These are phyloP conservation scores for Belgica antarctica DNA, from an alignment of 2,888 invertebrate species.

Conservation along the genomic window DNA sequence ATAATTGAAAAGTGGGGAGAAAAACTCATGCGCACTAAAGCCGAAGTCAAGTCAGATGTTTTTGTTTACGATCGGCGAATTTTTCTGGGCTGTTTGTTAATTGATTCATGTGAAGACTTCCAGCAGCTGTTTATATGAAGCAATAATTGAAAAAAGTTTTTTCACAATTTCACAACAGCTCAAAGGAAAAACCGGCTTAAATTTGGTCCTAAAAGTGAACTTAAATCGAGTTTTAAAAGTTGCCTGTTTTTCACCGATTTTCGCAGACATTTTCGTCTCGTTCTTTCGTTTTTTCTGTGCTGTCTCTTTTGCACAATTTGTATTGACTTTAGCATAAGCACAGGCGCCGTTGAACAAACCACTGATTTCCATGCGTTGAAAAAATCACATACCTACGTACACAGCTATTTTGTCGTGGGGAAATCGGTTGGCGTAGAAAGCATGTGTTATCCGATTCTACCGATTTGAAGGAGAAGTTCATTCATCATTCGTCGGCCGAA, in stretches of 20 bases:
- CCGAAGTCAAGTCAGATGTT: slow-evolving; percentile 9
- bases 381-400: neutral
- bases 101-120: neutral
- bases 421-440: neutral
- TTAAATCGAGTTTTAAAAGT: neutral
- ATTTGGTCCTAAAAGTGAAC: neutral
- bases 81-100: slow-evolving; percentile 28
- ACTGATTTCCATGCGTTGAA: neutral
- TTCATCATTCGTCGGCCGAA: slow-evolving; percentile 20
- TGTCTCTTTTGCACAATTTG: slow-evolving; percentile 29
- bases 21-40: slow-evolving; percentile 17
- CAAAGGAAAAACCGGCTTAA: neutral
- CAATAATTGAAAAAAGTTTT: slow-evolving; percentile 17
- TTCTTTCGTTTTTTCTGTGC: neutral
- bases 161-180: neutral
- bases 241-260: slow-evolving; percentile 19
- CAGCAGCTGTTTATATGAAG: neutral
- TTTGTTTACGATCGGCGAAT: slow-evolving; percentile 20
- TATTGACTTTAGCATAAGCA: slow-evolving; percentile 41
- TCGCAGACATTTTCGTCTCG: neutral
- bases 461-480: slow-evolving; percentile 3
- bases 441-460: slow-evolving; percentile 18
- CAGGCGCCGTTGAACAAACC: no score
- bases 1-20: slow-evolving; percentile 34
- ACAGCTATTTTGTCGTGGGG: neutral